Percentiles rank a stretch among this genome's conserved stretches.
Evolutionary conservation across 2,113 vertebrate genomes (phyloP).

Genomic region (Scomber scombrus): DNA sequence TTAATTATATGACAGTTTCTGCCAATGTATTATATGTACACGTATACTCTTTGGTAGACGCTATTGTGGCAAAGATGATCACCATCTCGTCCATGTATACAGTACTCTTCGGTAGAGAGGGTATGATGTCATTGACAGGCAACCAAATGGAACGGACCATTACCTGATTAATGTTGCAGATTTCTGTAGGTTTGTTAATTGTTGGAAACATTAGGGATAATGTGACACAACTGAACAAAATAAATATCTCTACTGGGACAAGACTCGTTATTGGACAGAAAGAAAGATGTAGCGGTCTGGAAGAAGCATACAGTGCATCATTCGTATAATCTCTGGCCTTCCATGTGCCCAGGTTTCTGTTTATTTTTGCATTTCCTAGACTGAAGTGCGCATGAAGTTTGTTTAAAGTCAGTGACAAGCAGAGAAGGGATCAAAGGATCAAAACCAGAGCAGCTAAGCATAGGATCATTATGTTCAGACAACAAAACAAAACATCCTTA

Average conservation of each 20-base stretch:
- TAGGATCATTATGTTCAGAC: conserved; percentile 19
- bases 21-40: no score
- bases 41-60: no score
- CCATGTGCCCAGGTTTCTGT: conserved; percentile 45
- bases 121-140: no score
- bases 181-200: no score
- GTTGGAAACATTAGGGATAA: no score
- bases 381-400: conserved; percentile 50
- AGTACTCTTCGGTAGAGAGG: no score
- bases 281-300: background rate
- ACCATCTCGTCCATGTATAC: no score
- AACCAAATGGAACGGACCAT: no score
- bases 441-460: conserved; percentile 32
- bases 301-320: background rate
- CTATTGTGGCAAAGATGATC: no score
- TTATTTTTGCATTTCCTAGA: conserved; percentile 69
- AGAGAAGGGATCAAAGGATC: conserved; percentile 52
- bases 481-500: conserved; percentile 30
- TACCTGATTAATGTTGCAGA: no score
- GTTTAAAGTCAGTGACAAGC: conserved; percentile 67
- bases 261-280: background rate
- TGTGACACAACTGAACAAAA: no score
- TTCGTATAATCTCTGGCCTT: conserved; percentile 27
- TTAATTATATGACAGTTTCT: no score
- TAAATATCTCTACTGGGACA: background rate